Percentiles rank a stretch among this genome's conserved stretches.
Conservation (phyloP, 2,797 vertebrate species). For the Pterois miles region DNA sequence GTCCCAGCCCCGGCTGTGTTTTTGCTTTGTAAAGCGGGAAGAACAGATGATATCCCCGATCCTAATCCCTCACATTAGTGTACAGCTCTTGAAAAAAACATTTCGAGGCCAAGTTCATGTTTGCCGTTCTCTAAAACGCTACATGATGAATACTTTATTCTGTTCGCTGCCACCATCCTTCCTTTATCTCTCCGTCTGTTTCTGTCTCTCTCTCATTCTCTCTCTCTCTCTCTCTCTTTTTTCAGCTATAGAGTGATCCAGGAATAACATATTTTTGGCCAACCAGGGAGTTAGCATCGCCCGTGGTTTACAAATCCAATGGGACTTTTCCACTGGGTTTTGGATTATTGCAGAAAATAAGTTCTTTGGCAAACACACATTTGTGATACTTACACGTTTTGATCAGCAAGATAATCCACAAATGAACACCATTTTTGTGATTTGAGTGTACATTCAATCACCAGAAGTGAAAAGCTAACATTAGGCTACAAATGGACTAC, state of each 20-base stretch:
- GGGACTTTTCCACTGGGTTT: no score
- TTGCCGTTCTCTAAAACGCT: slow-evolving; percentile 24
- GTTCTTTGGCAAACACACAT: no score
- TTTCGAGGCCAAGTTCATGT: slow-evolving; percentile 42
- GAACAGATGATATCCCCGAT: slow-evolving; percentile 48
- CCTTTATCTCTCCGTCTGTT: slow-evolving; percentile 9
- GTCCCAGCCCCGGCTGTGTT: slow-evolving; percentile 39
- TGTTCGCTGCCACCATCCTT: not conserved
- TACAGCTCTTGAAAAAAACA: slow-evolving; percentile 30
- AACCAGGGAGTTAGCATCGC: no score
- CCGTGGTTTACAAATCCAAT: no score
- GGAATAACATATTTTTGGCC: no score
- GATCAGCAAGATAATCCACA: no score
- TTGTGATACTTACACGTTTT: no score
- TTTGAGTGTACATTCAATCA: no score
- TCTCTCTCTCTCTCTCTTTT: not conserved
- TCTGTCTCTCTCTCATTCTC: not conserved
- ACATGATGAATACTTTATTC: slow-evolving; percentile 59
- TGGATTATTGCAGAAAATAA: fast-evolving
- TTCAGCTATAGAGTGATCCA: not conserved
- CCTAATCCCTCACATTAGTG: slow-evolving; percentile 49
- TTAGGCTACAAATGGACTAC: no score
- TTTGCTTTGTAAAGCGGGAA: slow-evolving; percentile 49
- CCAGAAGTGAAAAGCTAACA: no score
- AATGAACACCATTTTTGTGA: no score